These are phyloP conservation scores for Corythucha ciliata DNA, from an alignment of 2,888 invertebrate species.

Conservation along the genomic window DNA sequence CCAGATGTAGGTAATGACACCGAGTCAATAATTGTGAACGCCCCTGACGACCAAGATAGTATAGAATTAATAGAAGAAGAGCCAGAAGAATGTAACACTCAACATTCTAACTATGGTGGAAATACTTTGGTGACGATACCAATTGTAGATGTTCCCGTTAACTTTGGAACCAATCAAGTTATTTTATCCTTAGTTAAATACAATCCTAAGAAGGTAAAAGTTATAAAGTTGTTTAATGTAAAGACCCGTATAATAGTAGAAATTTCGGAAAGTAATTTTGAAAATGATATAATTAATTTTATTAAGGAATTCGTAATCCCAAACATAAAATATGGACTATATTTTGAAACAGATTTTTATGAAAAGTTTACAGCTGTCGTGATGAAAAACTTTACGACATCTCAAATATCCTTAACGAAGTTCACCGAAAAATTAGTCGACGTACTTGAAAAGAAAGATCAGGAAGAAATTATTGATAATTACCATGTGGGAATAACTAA, in stretches of 20 bases:
- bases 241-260: background rate
- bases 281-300: constrained; percentile 3
- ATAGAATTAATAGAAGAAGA: no score
- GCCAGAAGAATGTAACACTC: no score
- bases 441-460: constrained; percentile 12
- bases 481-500: constrained; percentile 26
- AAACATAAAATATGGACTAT: constrained; percentile 9
- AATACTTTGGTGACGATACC: constrained; percentile 1
- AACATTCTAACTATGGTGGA: background rate
- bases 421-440: constrained; percentile 10
- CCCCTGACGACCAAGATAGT: no score
- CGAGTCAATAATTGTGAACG: no score
- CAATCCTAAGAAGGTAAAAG: background rate
- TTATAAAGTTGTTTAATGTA: background rate
- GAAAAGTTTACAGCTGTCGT: background rate
- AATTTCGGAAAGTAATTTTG: background rate
- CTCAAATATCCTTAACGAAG: constrained; percentile 3
- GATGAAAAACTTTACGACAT: background rate
- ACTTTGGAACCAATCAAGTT: background rate
- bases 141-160: constrained; percentile 4
- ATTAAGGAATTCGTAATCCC: constrained; percentile 5
- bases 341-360: background rate
- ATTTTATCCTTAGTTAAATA: background rate
- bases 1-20: no score
- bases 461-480: constrained; percentile 19